phyloP scores from a whole-genome alignment of 1,140 invertebrate species.

The Adelges cooleyi region DNA sequence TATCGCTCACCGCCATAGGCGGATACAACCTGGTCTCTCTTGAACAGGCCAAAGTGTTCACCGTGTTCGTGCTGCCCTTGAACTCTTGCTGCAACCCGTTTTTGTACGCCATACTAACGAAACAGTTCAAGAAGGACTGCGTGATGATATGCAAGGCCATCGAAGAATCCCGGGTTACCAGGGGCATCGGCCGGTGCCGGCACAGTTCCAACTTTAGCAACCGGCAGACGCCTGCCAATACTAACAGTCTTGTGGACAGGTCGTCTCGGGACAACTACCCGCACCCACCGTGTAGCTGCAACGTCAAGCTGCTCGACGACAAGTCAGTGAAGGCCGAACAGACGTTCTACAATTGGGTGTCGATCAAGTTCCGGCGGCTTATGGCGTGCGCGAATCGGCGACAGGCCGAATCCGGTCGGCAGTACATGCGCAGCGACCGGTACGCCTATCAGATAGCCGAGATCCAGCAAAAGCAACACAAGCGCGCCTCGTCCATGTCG shows the following conservation, averaged over 20 bases:
- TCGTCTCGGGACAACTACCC: constrained; percentile 57
- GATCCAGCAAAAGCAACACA: constrained; percentile 60
- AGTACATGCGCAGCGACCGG: constrained; percentile 47
- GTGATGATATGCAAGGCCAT: constrained; percentile 89
- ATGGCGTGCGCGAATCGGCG: constrained; percentile 36
- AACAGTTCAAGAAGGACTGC: constrained; percentile 96
- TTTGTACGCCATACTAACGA: constrained; percentile 90
- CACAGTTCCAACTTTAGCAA: constrained; percentile 84
- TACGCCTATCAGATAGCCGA: constrained; percentile 71
- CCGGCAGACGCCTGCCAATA: constrained; percentile 74
- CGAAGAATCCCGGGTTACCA: constrained; percentile 78
- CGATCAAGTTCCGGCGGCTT: constrained; percentile 39
- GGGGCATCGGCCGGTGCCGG: constrained; percentile 70
- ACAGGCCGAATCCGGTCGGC: constrained; percentile 35
- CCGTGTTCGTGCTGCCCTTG: constrained; percentile 85
- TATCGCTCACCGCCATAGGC: constrained; percentile 83
- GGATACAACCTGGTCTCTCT: constrained; percentile 78
- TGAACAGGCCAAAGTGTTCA: constrained; percentile 95
- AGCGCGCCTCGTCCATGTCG: constrained; percentile 66
- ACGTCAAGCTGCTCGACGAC: constrained; percentile 48
- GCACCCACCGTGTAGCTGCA: constrained; percentile 55
- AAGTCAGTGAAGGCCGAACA: constrained; percentile 32
- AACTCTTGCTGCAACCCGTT: constrained; percentile 97
- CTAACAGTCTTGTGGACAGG: constrained; percentile 68
- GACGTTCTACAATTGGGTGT: constrained; percentile 39